Percentiles rank a stretch among this genome's conserved stretches.
Conservation (phyloP, 2,888 invertebrate species). For the Proisotoma minuta region DNA sequence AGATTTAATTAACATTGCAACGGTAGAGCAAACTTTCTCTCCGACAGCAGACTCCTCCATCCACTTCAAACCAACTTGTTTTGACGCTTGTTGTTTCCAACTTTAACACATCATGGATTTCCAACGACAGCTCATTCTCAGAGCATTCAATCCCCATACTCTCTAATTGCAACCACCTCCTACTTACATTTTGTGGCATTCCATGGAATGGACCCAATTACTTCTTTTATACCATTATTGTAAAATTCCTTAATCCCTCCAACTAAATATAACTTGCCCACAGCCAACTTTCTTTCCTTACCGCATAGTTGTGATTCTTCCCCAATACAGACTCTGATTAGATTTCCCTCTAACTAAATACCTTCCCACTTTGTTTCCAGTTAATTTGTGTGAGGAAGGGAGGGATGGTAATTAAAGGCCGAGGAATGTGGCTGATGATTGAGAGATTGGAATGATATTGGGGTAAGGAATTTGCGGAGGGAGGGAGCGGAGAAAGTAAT, state of each 20-base stretch:
- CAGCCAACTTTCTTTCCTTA: no score
- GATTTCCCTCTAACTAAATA: no score
- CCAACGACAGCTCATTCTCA: conserved; percentile 37
- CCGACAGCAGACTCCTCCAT: conserved; percentile 9
- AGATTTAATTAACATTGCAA: conserved; percentile 48
- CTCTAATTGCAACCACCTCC: neutral
- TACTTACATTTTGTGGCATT: neutral
- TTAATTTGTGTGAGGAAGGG: conserved; percentile 11
- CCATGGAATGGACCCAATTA: no score
- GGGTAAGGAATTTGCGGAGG: conserved; percentile 7
- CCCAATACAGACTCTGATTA: no score
- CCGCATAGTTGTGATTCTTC: no score
- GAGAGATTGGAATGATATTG: conserved; percentile 12
- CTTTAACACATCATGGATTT: conserved; percentile 42
- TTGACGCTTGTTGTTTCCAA: conserved; percentile 45
- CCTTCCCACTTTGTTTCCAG: neutral
- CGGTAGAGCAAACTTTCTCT: conserved; percentile 46
- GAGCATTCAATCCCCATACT: conserved; percentile 4
- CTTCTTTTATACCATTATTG: no score
- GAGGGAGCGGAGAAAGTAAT: conserved; percentile 1
- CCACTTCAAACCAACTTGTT: conserved; percentile 33
- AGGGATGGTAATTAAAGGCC: conserved; percentile 9
- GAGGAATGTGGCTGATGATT: conserved; percentile 12
- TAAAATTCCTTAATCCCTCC: no score
- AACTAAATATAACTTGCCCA: no score